Base-by-base conservation (phyloP, 2,888 invertebrate genomes). In the Tuta absoluta region DNA sequence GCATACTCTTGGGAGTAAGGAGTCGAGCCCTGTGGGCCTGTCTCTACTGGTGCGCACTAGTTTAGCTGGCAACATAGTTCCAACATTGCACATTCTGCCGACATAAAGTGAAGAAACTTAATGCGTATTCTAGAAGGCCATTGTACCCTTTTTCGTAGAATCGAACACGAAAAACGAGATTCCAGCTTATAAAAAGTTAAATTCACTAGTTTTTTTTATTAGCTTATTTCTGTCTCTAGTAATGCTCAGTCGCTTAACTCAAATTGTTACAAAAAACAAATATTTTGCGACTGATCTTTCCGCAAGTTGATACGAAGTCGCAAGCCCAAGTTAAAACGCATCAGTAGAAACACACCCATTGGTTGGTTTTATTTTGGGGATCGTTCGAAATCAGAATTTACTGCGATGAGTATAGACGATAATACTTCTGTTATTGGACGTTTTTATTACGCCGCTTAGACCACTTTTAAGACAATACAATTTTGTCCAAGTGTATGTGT, bases 391-490 rank as follows among this genome's bases (percentile, higher is more conserved):
- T 33, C 33, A 10, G 1, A 24, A 53, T 17, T 17, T 12, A 53
- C 12, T 33, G 33, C 33, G 60, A 33, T 56, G n/a, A 4, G 17
- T 56, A 3, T 53, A 19, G 23, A 23, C 28, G 7, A n/a, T 28
- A 17, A 17, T 12, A 28, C 14, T 28, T 8, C 24, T 28, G 33
- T 56, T 56, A 56, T 56, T 56, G 56, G 56, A 17, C 56, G 33
- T 28, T 56, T 56, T 56, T 33, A 56, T 33, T 10, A 33, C 56
- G n/a, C n/a, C 56, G 17, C 56, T 56, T 24, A 56, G 33, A 56
- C 28, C 33, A 24, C 33, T 56, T 56, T 56, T 33, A 56, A 56
- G 33, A 33, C 33, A 17, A 33, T 24, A 24, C 24, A 17, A 33
- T 56, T 28, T 56, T 17, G 33, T 17, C 2, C 12, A 28, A 14